phyloP scores from a whole-genome alignment of 2,113 vertebrate species.

The Sialia sialis region DNA sequence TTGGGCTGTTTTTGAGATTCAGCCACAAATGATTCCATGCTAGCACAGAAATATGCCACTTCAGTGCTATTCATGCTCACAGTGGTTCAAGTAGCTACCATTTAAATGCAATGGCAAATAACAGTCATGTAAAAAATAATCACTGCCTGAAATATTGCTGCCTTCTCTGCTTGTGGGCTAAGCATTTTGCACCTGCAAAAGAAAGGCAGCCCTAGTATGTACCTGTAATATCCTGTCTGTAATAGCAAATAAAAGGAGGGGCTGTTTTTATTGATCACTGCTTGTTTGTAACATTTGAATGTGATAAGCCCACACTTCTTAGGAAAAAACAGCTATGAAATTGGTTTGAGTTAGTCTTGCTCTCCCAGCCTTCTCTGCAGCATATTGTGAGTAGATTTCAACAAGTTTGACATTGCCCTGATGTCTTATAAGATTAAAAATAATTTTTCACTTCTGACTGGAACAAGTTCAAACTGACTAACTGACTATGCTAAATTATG shows the following conservation, averaged over 20 bases:
- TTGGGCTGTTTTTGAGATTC: not conserved
- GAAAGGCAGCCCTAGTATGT: not conserved
- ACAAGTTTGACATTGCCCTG: not conserved
- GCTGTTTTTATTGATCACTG: not conserved
- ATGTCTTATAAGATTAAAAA: not conserved
- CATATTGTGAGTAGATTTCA: not conserved
- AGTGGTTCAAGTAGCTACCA: not conserved
- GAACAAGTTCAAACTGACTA: not conserved
- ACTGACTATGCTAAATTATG: not conserved
- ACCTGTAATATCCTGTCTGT: not conserved
- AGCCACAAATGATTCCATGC: not conserved
- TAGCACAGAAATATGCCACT: not conserved
- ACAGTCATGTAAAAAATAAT: not conserved
- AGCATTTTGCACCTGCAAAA: not conserved
- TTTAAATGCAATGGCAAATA: not conserved
- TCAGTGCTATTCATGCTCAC: fast-evolving
- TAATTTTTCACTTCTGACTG: not conserved
- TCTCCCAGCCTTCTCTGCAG: not conserved
- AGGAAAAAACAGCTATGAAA: not conserved
- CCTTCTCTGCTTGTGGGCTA: not conserved
- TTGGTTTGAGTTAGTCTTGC: not conserved
- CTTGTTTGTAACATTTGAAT: not conserved
- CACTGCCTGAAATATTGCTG: not conserved
- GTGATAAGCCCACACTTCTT: not conserved
- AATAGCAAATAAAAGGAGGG: not conserved